Evolutionary conservation across 2,797 vertebrate genomes (phyloP).

Genomic region (Lagodon rhomboides): DNA sequence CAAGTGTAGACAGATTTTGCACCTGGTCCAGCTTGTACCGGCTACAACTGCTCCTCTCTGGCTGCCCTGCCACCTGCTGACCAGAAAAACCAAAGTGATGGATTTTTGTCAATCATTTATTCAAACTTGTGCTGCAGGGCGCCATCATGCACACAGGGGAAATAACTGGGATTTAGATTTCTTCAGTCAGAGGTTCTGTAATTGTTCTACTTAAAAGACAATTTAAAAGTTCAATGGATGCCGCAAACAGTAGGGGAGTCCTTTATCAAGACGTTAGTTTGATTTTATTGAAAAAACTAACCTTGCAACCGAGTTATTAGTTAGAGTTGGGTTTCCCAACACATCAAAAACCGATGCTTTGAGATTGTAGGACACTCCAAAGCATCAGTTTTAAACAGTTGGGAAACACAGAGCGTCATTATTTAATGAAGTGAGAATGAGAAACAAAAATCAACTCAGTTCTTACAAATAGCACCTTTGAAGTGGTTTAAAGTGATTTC

Average conservation of each 20-base stretch:
- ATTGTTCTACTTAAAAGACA: background rate
- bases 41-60: slow-evolving; percentile 65
- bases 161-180: background rate
- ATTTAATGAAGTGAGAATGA: too few species aligned
- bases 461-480: too few species aligned
- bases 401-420: too few species aligned
- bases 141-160: background rate
- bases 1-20: slow-evolving; percentile 58
- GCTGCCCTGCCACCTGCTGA: slow-evolving; percentile 13
- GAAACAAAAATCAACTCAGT: too few species aligned
- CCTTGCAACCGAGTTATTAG: background rate
- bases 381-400: too few species aligned
- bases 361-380: too few species aligned
- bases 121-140: background rate
- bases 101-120: background rate
- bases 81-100: slow-evolving; percentile 4
- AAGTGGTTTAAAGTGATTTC: too few species aligned
- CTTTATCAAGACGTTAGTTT: background rate
- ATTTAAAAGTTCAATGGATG: background rate
- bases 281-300: background rate
- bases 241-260: background rate
- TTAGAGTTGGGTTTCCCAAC: too few species aligned
- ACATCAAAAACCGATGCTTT: too few species aligned
- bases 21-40: slow-evolving; percentile 61
- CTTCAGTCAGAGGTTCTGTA: background rate